Evolutionary conservation across 2,113 vertebrate species (phyloP).

Genomic region (Microtus oregoni): DNA sequence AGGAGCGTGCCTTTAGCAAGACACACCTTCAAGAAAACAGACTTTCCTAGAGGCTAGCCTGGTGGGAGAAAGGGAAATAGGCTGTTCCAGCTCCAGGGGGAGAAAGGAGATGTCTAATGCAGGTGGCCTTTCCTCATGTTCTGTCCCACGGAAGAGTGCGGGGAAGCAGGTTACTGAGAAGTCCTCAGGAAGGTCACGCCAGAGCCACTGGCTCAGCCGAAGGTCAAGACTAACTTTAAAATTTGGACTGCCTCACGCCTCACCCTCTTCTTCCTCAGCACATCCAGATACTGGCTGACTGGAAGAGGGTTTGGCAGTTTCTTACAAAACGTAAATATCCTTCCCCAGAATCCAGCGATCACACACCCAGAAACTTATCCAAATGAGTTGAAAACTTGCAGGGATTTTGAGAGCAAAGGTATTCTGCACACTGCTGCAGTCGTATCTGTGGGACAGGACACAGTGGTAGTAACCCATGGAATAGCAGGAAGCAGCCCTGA

Average conservation of each 20-base stretch:
- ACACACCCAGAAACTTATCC: background rate
- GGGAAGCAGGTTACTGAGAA: background rate
- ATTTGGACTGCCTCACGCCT: background rate
- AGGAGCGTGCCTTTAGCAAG: slow-evolving; percentile 2
- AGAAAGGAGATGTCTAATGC: background rate
- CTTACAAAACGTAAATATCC: background rate
- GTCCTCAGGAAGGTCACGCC: background rate
- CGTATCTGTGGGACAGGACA: background rate
- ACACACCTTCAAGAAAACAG: background rate
- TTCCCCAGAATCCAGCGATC: background rate
- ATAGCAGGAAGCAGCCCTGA: background rate
- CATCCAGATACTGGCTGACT: background rate
- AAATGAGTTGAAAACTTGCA: background rate
- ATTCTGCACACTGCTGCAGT: background rate
- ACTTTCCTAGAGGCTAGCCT: background rate
- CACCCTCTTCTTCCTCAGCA: background rate
- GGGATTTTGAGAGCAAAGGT: background rate
- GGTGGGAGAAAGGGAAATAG: background rate
- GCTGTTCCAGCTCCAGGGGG: background rate
- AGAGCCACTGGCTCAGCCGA: background rate
- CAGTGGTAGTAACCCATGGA: background rate
- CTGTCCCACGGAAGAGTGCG: background rate
- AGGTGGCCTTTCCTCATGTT: background rate
- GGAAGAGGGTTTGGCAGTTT: background rate
- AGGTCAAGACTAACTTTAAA: background rate